These are phyloP conservation scores for Styela clava DNA, from an alignment of 23 tunicate species.

Conservation along the genomic window DNA sequence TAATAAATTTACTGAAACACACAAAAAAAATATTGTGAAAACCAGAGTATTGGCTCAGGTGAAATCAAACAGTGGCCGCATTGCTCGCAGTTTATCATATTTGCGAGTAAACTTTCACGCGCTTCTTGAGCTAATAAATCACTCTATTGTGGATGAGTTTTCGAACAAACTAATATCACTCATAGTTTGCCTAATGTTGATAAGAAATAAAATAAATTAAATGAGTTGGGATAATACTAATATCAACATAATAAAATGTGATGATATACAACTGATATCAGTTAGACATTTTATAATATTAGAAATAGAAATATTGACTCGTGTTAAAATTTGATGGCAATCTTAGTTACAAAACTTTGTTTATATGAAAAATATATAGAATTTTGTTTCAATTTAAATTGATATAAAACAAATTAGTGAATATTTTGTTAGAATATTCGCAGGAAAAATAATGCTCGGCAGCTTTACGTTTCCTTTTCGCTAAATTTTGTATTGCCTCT, in stretches of 20 bases:
- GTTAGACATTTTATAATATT: not conserved
- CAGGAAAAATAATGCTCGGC: too few relatives aligned
- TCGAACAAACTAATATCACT: not conserved
- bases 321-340: not conserved
- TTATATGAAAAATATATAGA: too few relatives aligned
- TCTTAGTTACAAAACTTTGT: not conserved
- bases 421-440: too few relatives aligned
- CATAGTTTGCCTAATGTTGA: not conserved
- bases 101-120: conserved; percentile 19
- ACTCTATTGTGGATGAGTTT: conserved; percentile 7
- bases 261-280: too few relatives aligned
- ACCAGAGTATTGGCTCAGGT: conserved; percentile 28
- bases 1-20: too few relatives aligned
- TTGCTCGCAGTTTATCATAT: conserved; percentile 10
- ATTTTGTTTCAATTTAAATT: too few relatives aligned
- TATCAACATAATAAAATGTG: too few relatives aligned
- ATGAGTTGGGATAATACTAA: too few relatives aligned
- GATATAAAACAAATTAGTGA: too few relatives aligned
- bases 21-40: not conserved
- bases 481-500: too few relatives aligned
- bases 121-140: conserved; percentile 31
- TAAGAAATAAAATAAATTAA: conserved; percentile 12
- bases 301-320: conserved; percentile 2
- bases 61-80: conserved; percentile 24
- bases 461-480: too few relatives aligned